Evolutionary conservation across 92 coral and sea anemone genomes (phyloP).

Genomic region (Porites rus): DNA sequence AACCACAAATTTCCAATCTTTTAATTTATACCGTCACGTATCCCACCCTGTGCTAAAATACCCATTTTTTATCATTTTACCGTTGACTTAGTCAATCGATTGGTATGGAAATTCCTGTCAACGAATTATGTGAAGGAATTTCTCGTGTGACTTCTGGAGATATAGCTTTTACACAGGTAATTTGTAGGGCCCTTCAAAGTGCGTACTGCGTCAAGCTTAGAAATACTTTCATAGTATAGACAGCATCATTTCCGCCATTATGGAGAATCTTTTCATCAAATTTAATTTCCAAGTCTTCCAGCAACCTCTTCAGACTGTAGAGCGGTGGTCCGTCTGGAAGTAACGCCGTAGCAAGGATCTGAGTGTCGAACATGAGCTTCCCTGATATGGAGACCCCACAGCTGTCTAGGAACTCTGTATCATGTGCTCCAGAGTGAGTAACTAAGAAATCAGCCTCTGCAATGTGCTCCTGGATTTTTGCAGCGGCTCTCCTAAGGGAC

Average conservation of each 20-base stretch:
- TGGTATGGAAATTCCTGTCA: no score
- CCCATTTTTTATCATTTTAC: no score
- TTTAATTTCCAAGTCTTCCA: slow-evolving; percentile 33
- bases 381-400: slow-evolving; percentile 33
- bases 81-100: no score
- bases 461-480: slow-evolving; percentile 47
- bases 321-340: slow-evolving; percentile 36
- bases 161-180: background rate
- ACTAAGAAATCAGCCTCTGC: slow-evolving; percentile 59
- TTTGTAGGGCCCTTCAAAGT: background rate
- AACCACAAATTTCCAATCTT: no score
- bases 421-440: slow-evolving; percentile 66
- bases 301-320: slow-evolving; percentile 56
- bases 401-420: slow-evolving; percentile 45
- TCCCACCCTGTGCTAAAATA: no score
- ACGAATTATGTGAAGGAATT: no score
- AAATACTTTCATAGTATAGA: slow-evolving; percentile 77
- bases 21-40: no score
- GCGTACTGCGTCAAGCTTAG: slow-evolving; percentile 27
- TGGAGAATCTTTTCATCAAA: slow-evolving; percentile 59
- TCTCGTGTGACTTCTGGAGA: no score
- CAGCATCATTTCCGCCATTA: slow-evolving; percentile 78
- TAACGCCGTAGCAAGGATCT: slow-evolving; percentile 58
- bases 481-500: slow-evolving; percentile 70
- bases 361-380: slow-evolving; percentile 74